These are phyloP conservation scores for Ammodramus savannarum DNA, from an alignment of 2,113 vertebrate genomes.

Conservation along the genomic window DNA sequence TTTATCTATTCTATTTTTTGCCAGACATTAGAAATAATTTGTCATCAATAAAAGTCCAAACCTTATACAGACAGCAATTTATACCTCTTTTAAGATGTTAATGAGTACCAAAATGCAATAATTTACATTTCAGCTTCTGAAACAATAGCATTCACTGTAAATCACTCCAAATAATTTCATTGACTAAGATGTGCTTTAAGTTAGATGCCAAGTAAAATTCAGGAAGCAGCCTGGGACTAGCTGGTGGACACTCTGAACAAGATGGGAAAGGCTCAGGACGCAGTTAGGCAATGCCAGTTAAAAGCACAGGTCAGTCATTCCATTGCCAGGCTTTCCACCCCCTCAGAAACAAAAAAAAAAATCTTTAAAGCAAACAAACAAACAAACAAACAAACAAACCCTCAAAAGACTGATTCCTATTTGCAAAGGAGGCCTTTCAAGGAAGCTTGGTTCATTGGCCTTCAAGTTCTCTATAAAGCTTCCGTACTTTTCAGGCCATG, in stretches of 20 bases:
- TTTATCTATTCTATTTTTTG: not conserved
- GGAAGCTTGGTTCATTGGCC: not conserved
- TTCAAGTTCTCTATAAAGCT: not conserved
- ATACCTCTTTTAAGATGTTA: not conserved
- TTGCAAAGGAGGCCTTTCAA: not conserved
- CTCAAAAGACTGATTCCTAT: not conserved
- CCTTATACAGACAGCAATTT: not conserved
- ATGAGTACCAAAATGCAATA: not conserved
- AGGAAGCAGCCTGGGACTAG: not conserved
- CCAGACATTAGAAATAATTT: not conserved
- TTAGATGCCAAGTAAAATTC: not conserved
- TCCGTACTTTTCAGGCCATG: not conserved
- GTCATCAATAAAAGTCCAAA: not conserved
- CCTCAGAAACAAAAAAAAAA: not conserved
- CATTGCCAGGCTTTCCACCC: not conserved
- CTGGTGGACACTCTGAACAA: not conserved
- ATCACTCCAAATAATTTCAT: not conserved
- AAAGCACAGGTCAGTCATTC: not conserved
- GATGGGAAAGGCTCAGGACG: not conserved
- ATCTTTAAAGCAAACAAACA: not conserved
- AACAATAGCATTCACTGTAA: not conserved
- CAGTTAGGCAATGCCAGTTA: not conserved
- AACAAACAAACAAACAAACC: not conserved
- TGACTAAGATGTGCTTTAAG: not conserved
- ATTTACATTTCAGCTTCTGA: not conserved